phyloP scores from a whole-genome alignment of 1,140 invertebrate genomes.

The Cydia pomonella region DNA sequence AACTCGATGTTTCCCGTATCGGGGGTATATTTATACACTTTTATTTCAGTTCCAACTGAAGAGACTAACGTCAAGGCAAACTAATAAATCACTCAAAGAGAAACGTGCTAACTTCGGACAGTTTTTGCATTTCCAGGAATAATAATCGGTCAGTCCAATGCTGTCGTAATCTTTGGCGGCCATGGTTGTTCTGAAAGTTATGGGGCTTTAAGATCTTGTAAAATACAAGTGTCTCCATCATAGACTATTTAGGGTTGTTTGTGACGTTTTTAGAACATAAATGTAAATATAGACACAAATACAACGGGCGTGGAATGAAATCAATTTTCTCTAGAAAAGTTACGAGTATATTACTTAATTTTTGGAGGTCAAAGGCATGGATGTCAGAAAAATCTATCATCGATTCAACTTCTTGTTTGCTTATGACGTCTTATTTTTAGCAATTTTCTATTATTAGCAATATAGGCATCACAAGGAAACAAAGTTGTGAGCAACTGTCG shows the following conservation, averaged over 20 bases:
- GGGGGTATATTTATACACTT: constrained; percentile 24
- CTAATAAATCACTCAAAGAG: constrained; percentile 25
- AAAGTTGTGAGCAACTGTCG: too few relatives aligned
- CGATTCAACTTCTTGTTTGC: too few relatives aligned
- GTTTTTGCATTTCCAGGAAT: constrained; percentile 30
- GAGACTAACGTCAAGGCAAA: constrained; percentile 23
- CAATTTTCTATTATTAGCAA: too few relatives aligned
- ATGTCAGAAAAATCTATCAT: too few relatives aligned
- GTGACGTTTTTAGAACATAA: neutral
- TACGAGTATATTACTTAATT: too few relatives aligned
- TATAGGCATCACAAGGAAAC: too few relatives aligned
- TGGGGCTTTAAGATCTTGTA: neutral
- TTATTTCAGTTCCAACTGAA: constrained; percentile 23
- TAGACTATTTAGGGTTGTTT: neutral
- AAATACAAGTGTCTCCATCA: neutral
- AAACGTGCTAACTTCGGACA: constrained; percentile 30
- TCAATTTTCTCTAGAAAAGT: too few relatives aligned
- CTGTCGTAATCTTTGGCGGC: constrained; percentile 17
- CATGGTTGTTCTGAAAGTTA: constrained; percentile 17
- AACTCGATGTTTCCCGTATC: constrained; percentile 1
- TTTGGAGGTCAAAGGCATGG: too few relatives aligned
- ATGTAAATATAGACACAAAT: neutral
- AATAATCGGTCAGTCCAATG: constrained; percentile 18
- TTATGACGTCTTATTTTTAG: too few relatives aligned
- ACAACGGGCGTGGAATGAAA: too few relatives aligned